Percentiles rank a stretch among this genome's conserved stretches.
Evolutionary conservation across 1,140 invertebrate genomes (phyloP).

Genomic region (Hyphantria cunea): DNA sequence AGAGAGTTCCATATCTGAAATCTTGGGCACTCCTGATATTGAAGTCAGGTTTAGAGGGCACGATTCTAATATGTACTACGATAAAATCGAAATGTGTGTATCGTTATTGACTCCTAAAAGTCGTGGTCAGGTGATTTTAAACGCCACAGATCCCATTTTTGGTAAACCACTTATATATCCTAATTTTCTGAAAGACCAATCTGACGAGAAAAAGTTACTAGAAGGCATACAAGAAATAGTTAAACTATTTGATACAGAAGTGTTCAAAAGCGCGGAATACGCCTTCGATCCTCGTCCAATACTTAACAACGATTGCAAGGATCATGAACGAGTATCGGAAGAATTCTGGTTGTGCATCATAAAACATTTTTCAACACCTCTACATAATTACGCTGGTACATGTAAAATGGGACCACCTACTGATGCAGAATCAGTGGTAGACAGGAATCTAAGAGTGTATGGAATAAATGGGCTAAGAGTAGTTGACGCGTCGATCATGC

Average conservation of each 20-base stretch:
- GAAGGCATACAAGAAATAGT: slow-evolving; percentile 84
- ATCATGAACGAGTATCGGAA: slow-evolving; percentile 82
- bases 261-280: slow-evolving; percentile 75
- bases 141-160: slow-evolving; percentile 86
- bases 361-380: slow-evolving; percentile 83
- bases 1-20: slow-evolving; percentile 83
- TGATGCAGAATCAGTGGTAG: slow-evolving; percentile 89
- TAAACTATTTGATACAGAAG: slow-evolving; percentile 80
- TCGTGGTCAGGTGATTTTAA: slow-evolving; percentile 85
- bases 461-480: slow-evolving; percentile 87
- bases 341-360: slow-evolving; percentile 91
- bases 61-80: slow-evolving; percentile 83
- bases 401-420: slow-evolving; percentile 89
- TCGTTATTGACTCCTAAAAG: slow-evolving; percentile 89
- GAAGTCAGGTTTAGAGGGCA: slow-evolving; percentile 83
- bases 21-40: slow-evolving; percentile 80
- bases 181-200: slow-evolving; percentile 89
- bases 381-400: slow-evolving; percentile 89
- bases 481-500: slow-evolving; percentile 90
- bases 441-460: slow-evolving; percentile 86
- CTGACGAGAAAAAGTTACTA: slow-evolving; percentile 87
- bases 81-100: slow-evolving; percentile 83
- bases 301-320: slow-evolving; percentile 80
- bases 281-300: slow-evolving; percentile 71
- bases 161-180: slow-evolving; percentile 89